Conservation (phyloP, 1,140 invertebrate genomes). For the Drosophila gunungcola region DNA sequence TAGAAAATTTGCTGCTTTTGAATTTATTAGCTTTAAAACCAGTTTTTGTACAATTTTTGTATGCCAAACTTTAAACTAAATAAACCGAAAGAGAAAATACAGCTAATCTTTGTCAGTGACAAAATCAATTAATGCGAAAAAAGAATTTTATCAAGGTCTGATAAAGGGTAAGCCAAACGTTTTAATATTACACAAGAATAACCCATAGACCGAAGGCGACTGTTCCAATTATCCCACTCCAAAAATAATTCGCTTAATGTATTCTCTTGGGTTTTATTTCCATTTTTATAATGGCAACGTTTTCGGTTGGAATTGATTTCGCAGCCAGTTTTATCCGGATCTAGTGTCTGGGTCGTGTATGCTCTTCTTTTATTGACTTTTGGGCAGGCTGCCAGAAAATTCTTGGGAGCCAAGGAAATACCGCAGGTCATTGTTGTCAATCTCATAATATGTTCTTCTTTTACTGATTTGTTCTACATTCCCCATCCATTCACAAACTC, state of each 20-base stretch:
- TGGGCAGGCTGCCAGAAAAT: slow-evolving; percentile 62
- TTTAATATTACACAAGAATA: slow-evolving; percentile 1
- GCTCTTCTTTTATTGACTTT: slow-evolving; percentile 33
- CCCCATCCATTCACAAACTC: slow-evolving; percentile 40
- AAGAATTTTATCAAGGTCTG: neutral
- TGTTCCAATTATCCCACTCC: slow-evolving; percentile 13
- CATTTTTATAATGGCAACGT: slow-evolving; percentile 30
- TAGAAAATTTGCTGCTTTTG: neutral
- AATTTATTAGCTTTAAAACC: neutral
- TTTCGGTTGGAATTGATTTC: slow-evolving; percentile 39
- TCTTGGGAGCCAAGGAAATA: slow-evolving; percentile 47
- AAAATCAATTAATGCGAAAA: neutral
- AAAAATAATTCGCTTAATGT: slow-evolving; percentile 14
- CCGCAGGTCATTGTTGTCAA: slow-evolving; percentile 77
- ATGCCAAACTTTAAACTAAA: neutral
- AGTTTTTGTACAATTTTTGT: neutral
- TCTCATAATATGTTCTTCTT: slow-evolving; percentile 43
- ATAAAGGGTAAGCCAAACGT: neutral
- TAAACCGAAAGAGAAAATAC: neutral
- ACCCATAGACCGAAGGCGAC: slow-evolving; percentile 11
- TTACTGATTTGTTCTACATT: slow-evolving; percentile 28
- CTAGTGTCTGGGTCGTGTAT: slow-evolving; percentile 47
- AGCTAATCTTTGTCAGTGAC: neutral
- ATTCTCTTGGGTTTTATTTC: slow-evolving; percentile 19
- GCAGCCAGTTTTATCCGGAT: slow-evolving; percentile 41